Evolutionary conservation across 1,140 invertebrate genomes (phyloP), one percentile per base, ranked within the genome.

Genomic region (Druon quercuslanigerum): DNA sequence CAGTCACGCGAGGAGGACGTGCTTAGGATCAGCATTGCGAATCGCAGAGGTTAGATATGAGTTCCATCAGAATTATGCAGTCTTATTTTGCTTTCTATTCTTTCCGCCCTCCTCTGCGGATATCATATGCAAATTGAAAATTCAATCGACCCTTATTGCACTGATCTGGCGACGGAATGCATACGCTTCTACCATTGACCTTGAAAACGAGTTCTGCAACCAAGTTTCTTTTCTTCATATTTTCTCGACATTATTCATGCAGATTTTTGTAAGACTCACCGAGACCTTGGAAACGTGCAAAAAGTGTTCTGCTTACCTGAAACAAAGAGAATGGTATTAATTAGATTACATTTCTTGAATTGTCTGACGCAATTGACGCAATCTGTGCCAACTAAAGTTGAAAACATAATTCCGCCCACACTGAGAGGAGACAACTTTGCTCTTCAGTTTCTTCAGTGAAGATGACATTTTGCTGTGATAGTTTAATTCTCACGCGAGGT

Each of bases 1-100:
- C 75, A 80, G 79, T 80, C 79, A 80, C 79, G 79, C 79, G 75
- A 80, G 25, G 17, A 60, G 79, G 74, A 80, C 79, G 79, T 80
- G 79, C 75, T 70, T 56, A 50, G 79, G 75, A 77, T 80, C 79
- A 56, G 76, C 75, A 77, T 80, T 80, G 73, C 70, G 75, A 80
- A 74, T 80, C 79, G 74, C 71, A 75, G 78, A 79, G 74, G 74
- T 76, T 76, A 71, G 72, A 52, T 70, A 33, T 66, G 60, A 66
- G 60, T 66, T 66, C 60, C 60, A 66, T 66, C 60, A 66, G 40
- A 66, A 66, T 66, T 66, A 66, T 66, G 60, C 60, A 66, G 60
- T 66, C 60, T 66, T 66, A 66, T 66, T 66, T 66, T 40, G 20
- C 20, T 40, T 14, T 66, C 60, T 66, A 33, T 66, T 66, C 60